Percentiles rank a stretch among this genome's conserved stretches.
These are phyloP conservation scores for Hippocampus kuda DNA, from an alignment of 2,797 vertebrate genomes.

Conservation along the genomic window DNA sequence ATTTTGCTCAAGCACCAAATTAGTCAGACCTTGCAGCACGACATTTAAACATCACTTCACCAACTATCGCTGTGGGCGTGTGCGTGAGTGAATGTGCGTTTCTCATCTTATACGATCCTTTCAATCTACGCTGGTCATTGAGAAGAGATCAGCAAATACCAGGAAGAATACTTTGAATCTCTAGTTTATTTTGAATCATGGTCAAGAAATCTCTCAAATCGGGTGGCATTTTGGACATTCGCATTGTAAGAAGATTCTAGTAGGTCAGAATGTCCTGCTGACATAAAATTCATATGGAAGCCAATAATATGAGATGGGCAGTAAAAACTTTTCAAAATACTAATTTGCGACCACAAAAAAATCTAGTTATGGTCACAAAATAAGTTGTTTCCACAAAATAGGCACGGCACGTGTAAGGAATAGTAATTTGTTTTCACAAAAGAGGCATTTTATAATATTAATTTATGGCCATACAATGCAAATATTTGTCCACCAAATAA, in stretches of 20 bases:
- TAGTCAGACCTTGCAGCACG: slow-evolving; percentile 16
- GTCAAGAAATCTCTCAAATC: neutral
- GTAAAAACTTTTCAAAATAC: neutral
- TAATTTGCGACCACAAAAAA: too few relatives aligned
- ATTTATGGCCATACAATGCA: neutral
- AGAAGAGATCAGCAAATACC: slow-evolving; percentile 1
- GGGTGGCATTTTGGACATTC: neutral
- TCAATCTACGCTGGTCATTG: neutral
- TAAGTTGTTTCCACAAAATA: neutral
- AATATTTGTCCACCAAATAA: neutral
- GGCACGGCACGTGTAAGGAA: too few relatives aligned
- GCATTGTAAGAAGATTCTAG: neutral
- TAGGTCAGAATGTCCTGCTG: neutral
- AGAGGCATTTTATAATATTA: neutral
- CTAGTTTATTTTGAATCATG: neutral
- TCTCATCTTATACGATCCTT: neutral
- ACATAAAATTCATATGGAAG: neutral
- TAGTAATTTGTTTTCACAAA: too few relatives aligned
- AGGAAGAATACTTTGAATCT: neutral
- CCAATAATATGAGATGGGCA: neutral
- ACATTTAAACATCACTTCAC: slow-evolving; percentile 35
- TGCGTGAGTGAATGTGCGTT: neutral
- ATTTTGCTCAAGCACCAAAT: slow-evolving; percentile 14
- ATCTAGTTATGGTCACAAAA: neutral
- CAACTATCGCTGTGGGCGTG: slow-evolving; percentile 12